Percentiles rank a stretch among this genome's conserved stretches.
Evolutionary conservation across 2,113 vertebrate genomes (phyloP).

Genomic region (Oxyruncus cristatus): DNA sequence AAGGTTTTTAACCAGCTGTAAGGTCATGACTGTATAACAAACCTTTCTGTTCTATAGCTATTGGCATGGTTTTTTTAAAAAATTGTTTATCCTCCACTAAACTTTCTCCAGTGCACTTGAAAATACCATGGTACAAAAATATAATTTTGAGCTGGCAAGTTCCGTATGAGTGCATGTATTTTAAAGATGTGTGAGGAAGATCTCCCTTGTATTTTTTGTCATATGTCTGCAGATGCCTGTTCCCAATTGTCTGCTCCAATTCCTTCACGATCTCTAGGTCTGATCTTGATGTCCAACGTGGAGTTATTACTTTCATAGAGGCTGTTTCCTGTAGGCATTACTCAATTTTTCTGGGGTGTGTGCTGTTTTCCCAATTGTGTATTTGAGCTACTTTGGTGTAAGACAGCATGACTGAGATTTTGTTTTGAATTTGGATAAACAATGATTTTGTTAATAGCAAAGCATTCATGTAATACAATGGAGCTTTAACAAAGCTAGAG

Average conservation of each 20-base stretch:
- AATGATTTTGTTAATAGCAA: not conserved
- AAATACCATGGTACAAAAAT: not conserved
- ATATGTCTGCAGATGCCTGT: not conserved
- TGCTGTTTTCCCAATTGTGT: not conserved
- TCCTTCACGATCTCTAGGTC: not conserved
- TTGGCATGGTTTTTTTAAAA: not conserved
- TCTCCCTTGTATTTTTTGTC: not conserved
- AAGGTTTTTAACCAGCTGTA: not conserved
- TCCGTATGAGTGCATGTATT: not conserved
- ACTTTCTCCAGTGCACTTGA: not conserved
- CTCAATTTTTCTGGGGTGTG: accelerated
- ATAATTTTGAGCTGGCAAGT: not conserved
- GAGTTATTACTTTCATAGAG: not conserved
- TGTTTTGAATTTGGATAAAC: not conserved
- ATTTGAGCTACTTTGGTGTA: not conserved
- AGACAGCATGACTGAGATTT: not conserved
- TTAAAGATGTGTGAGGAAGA: not conserved
- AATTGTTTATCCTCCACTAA: not conserved
- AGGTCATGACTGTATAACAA: not conserved
- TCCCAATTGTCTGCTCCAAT: not conserved
- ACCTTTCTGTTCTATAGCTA: not conserved
- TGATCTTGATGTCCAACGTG: not conserved
- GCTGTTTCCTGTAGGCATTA: not conserved
- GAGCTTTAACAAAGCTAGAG: conserved; percentile 24
- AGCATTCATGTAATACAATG: not conserved